A percentile compares a stretch with the other conserved stretches of the same genome.
Conservation (phyloP, 2,888 invertebrate species). For the Acronicta leporina region DNA sequence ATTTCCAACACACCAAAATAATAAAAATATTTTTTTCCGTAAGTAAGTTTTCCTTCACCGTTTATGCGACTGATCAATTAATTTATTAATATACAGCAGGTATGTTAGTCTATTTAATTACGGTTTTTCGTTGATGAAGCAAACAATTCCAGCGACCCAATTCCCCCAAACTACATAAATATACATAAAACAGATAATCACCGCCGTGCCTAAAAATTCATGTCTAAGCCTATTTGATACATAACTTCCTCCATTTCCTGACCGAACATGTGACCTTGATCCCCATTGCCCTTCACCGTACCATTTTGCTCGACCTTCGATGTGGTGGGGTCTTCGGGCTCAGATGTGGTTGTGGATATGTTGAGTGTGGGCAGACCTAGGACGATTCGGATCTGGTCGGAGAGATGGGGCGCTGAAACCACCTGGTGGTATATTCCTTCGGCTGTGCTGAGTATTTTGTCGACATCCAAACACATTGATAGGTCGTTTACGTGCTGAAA, state of each 20-base stretch:
- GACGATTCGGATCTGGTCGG: conserved; percentile 92
- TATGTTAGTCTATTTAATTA: not conserved
- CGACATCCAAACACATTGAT: conserved; percentile 95
- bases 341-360: conserved; percentile 71
- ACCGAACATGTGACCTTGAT: conserved; percentile 58
- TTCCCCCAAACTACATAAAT: conserved; percentile 17
- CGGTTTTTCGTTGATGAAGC: not conserved
- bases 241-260: conserved; percentile 88
- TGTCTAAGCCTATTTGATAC: conserved; percentile 88
- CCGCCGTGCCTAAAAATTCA: conserved; percentile 83
- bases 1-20: too few relatives aligned
- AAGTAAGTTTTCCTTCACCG: too few relatives aligned
- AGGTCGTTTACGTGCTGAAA: conserved; percentile 98
- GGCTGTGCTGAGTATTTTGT: conserved; percentile 94
- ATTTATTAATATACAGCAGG: too few relatives aligned
- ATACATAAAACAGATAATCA: conserved; percentile 45
- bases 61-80: too few relatives aligned
- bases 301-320: conserved; percentile 46
- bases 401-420: conserved; percentile 91
- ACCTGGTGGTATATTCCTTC: conserved; percentile 98
- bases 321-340: conserved; percentile 41
- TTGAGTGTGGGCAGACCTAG: conserved; percentile 90
- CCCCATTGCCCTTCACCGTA: conserved; percentile 55
- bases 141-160: conserved; percentile 31
- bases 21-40: too few relatives aligned